phyloP scores from a whole-genome alignment of 2,888 invertebrate genomes.

The Idaea aversata region DNA sequence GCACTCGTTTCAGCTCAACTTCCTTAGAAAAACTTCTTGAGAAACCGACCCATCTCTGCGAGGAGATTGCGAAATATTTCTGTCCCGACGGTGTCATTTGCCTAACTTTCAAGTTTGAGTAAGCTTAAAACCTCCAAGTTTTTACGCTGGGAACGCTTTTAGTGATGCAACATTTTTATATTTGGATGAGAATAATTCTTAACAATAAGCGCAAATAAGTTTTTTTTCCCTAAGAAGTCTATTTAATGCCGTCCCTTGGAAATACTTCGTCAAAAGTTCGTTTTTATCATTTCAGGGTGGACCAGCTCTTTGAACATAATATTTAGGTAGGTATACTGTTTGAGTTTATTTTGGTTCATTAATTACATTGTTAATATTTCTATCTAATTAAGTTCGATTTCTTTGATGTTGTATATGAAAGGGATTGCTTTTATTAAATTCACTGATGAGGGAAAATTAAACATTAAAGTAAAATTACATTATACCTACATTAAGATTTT shows the following conservation, averaged over 20 bases:
- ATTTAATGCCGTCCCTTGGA: slow-evolving; percentile 33
- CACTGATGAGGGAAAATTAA: background rate
- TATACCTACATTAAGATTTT: background rate
- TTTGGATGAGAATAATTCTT: slow-evolving; percentile 42
- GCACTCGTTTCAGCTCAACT: slow-evolving; percentile 50
- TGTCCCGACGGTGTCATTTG: slow-evolving; percentile 72
- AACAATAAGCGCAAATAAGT: slow-evolving; percentile 42
- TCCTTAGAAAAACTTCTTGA: slow-evolving; percentile 56
- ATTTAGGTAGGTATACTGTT: slow-evolving; percentile 7
- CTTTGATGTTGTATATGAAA: background rate
- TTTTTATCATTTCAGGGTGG: slow-evolving; percentile 26
- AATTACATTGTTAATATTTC: background rate
- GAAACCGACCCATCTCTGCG: slow-evolving; percentile 58
- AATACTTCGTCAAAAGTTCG: slow-evolving; percentile 24
- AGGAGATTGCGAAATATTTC: slow-evolving; percentile 69
- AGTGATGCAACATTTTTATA: slow-evolving; percentile 52
- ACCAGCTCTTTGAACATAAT: slow-evolving; percentile 21
- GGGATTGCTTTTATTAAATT: background rate
- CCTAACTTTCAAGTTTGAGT: slow-evolving; percentile 71
- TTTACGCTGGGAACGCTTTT: slow-evolving; percentile 50
- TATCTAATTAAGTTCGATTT: background rate
- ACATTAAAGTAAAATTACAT: background rate
- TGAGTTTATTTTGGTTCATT: background rate
- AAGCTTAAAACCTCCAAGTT: slow-evolving; percentile 68
- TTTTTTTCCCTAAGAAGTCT: slow-evolving; percentile 35